Base-by-base conservation (phyloP, 2,797 vertebrate genomes). In the Amblyopsis hoosieri region DNA sequence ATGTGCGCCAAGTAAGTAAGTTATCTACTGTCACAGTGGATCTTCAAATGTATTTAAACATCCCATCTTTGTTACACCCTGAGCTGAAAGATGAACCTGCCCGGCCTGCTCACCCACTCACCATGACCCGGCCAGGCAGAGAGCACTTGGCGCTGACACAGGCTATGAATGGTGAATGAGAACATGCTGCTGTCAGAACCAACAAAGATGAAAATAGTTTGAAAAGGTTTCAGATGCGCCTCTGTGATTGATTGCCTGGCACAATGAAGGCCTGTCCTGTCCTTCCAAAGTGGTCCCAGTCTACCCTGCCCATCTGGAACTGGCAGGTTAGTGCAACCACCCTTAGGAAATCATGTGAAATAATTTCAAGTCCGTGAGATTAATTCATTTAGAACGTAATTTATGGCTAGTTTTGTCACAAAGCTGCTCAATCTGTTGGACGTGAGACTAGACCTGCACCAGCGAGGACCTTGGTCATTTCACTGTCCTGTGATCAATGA, bases 401-500 rank as follows among this genome's bases (percentile, higher is more conserved):
- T 37, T 37, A 19, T 15, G 14, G 59, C 12, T 67, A 69, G 60
- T 54, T 48, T 70, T 76, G 63, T 60, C 70, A 85, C 57, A 74
- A 63, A 48, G 63, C 49, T 12, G 51, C 66, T 53, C 12, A 54
- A 66, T 67, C 49, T 7, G 54, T 62, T 66, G 74, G 60, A 74
- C 68, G 75, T 58, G 66, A 76, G 29, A 67, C 71, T 37, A 8
- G 5, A 37, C 8, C 33, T 37, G 33, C 33, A 37, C 8, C 33
- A 8, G 33, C 8, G 33, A 37, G 8, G 33, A 37, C 33, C 33
- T 37, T 37, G 4, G 33, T 37, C 19, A 37, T 37, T 37, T 37
- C 33, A 37, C 7, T 37, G 33, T 37, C 8, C 6, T 37, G 33
- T 37, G 33, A 37, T 37, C 33, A 37, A 8, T 37, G 33, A 37